Conservation (phyloP, 2,797 vertebrate genomes). For the Aythya fuligula region DNA sequence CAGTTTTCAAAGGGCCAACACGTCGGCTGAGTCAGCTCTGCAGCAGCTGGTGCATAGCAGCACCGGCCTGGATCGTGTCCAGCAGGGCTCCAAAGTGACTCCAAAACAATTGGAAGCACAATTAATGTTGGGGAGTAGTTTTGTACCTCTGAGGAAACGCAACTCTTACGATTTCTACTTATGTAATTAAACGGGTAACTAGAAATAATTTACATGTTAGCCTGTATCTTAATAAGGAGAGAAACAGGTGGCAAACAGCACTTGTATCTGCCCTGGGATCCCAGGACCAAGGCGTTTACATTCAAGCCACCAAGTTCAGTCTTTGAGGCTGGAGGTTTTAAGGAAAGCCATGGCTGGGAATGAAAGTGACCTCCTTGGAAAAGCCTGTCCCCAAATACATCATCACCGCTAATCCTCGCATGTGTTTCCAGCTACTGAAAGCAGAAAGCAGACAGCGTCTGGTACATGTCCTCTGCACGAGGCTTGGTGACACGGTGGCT, state of each 20-base stretch:
- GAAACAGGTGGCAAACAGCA: background rate
- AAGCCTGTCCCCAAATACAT: background rate
- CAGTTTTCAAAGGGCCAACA: background rate
- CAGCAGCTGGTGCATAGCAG: background rate
- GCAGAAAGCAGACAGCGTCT: background rate
- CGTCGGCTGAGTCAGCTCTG: background rate
- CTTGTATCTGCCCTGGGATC: background rate
- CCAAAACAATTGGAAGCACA: background rate
- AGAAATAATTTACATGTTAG: background rate
- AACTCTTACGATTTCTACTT: background rate
- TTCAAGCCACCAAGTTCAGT: background rate
- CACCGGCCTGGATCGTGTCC: background rate
- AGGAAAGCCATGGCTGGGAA: background rate
- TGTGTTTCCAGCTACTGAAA: rapidly evolving
- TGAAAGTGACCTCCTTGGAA: background rate
- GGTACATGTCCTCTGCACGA: rapidly evolving
- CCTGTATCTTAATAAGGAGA: background rate
- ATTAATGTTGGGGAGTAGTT: background rate
- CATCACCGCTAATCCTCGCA: background rate
- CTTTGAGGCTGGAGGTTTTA: background rate
- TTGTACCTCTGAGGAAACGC: background rate
- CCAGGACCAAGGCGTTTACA: background rate
- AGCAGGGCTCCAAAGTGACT: background rate
- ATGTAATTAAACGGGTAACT: background rate
- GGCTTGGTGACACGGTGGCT: rapidly evolving